Conservation (phyloP, 2,113 vertebrate species). For the Oreochromis spilurus region DNA sequence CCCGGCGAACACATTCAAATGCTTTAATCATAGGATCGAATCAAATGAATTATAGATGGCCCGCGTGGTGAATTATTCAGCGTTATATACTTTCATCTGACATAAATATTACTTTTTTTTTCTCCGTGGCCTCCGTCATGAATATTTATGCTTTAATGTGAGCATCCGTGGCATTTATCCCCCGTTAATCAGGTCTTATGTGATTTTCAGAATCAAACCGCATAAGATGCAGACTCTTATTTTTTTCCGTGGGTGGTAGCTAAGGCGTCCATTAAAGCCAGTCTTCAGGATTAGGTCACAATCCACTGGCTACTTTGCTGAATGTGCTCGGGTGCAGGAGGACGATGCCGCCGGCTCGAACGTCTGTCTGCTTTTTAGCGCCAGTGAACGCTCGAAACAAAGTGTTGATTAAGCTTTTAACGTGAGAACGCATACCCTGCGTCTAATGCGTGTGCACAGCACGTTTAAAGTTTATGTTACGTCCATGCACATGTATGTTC, state of each 20-base stretch:
- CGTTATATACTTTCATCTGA: constrained; percentile 75
- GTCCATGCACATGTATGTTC: neutral
- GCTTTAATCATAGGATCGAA: constrained; percentile 77
- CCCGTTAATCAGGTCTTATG: constrained; percentile 73
- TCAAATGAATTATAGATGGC: constrained; percentile 73
- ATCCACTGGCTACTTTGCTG: constrained; percentile 26
- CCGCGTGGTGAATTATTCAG: constrained; percentile 69
- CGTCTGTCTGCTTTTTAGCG: neutral
- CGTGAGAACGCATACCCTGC: neutral
- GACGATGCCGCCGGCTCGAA: neutral
- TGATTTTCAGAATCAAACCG: constrained; percentile 71
- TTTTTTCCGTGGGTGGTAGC: constrained; percentile 46
- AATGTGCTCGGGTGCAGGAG: constrained; percentile 3
- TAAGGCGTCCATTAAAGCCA: constrained; percentile 51
- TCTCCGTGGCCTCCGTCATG: constrained; percentile 52
- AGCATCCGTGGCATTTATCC: constrained; percentile 71
- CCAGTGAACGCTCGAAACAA: neutral
- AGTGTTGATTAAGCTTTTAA: neutral
- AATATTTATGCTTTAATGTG: constrained; percentile 76
- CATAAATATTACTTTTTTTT: constrained; percentile 71
- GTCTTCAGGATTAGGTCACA: constrained; percentile 55
- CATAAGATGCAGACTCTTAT: constrained; percentile 51
- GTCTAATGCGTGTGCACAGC: neutral
- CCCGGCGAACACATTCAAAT: constrained; percentile 63
- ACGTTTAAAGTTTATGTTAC: neutral